phyloP scores from a whole-genome alignment of 2,797 vertebrate species.

The Rousettus madagascariensis region DNA sequence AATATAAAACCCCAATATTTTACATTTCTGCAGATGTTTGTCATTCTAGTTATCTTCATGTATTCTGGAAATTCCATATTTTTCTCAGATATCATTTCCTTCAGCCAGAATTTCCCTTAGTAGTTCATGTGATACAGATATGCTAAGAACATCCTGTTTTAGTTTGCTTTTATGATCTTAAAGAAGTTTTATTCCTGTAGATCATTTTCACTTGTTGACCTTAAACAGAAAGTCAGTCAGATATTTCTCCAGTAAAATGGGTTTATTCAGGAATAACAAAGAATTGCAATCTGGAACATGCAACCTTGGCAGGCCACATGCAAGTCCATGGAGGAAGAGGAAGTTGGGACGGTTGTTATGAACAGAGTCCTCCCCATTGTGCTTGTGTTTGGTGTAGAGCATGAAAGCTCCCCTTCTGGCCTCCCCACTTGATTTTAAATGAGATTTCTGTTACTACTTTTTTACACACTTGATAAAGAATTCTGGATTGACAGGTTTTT shows the following conservation, averaged over 20 bases:
- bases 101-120: neutral
- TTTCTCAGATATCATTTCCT: neutral
- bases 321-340: neutral
- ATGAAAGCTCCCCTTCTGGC: neutral
- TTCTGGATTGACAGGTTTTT: neutral
- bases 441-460: neutral
- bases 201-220: neutral
- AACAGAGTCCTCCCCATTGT: neutral
- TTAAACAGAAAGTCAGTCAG: too few species aligned
- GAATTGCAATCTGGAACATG: neutral
- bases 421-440: neutral
- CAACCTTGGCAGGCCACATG: neutral
- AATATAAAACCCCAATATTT: neutral
- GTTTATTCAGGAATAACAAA: neutral
- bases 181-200: neutral
- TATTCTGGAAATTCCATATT: neutral
- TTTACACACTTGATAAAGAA: neutral
- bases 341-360: neutral
- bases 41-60: neutral
- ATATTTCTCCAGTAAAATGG: too few species aligned
- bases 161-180: neutral
- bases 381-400: neutral
- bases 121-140: neutral
- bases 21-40: neutral
- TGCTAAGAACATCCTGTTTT: neutral